Evolutionary conservation across 2,113 vertebrate genomes (phyloP).

Genomic region (Paradisaea rubra): DNA sequence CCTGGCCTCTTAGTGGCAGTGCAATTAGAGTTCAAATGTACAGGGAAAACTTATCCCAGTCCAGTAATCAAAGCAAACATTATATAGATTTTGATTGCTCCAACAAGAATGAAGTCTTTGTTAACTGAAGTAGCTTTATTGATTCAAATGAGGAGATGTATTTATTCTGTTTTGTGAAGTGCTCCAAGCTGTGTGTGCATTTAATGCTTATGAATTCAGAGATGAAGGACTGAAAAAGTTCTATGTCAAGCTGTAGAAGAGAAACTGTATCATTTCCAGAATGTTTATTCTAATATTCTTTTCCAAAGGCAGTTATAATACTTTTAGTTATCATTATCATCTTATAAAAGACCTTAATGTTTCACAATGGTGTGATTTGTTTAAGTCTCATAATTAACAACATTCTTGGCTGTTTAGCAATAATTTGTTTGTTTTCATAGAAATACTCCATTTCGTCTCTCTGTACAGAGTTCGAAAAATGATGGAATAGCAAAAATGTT

Average conservation of each 20-base stretch:
- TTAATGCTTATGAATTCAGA: conserved; percentile 8
- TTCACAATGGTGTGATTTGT: not conserved
- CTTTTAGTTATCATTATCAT: not conserved
- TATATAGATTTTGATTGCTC: conserved; percentile 21
- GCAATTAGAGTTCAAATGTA: conserved; percentile 27
- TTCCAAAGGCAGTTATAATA: conserved; percentile 15
- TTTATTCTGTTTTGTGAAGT: conserved; percentile 18
- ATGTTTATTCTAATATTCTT: conserved; percentile 16
- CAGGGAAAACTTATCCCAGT: conserved; percentile 19
- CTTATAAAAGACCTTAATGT: conserved; percentile 28
- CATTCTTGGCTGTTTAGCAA: conserved; percentile 40
- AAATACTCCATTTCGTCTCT: conserved; percentile 17
- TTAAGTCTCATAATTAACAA: conserved; percentile 52
- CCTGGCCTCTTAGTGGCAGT: conserved; percentile 18
- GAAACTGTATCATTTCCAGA: not conserved
- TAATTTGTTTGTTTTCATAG: conserved; percentile 46
- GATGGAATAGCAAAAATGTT: not conserved
- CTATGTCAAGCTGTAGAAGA: not conserved
- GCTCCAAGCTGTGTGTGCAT: not conserved
- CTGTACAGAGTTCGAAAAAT: conserved; percentile 24
- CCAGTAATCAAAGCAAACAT: conserved; percentile 40
- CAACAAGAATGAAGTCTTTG: conserved; percentile 30
- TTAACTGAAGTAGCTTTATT: conserved; percentile 34
- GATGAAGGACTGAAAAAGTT: not conserved
- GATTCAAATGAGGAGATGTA: not conserved